phyloP scores from a whole-genome alignment of 1,140 invertebrate genomes.

The Sitophilus oryzae region DNA sequence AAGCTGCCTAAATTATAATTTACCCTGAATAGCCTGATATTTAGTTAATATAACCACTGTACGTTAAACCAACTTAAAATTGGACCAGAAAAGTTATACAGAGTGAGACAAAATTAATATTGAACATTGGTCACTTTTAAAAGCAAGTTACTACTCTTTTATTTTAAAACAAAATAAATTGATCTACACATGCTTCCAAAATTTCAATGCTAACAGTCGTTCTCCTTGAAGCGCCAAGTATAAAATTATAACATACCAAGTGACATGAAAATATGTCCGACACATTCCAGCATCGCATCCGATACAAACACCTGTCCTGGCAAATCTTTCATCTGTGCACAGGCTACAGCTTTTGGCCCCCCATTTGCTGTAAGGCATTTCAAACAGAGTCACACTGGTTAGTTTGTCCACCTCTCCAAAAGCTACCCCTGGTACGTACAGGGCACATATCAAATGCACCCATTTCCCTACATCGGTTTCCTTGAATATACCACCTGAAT shows the following conservation, averaged over 20 bases:
- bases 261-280: constrained; percentile 95
- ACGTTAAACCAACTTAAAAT: no score
- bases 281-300: constrained; percentile 98
- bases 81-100: no score
- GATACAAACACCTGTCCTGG: constrained; percentile 89
- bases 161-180: no score
- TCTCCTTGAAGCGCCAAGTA: background rate
- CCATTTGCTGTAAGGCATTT: constrained; percentile 94
- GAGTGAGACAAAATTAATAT: no score
- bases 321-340: constrained; percentile 80
- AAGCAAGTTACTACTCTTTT: no score
- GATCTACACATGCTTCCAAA: no score
- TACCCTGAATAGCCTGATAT: no score
- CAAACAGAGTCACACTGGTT: constrained; percentile 83
- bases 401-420: constrained; percentile 91
- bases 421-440: constrained; percentile 58
- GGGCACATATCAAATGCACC: constrained; percentile 89
- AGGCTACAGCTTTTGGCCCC: constrained; percentile 81
- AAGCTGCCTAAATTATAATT: no score
- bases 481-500: constrained; percentile 90
- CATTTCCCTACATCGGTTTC: constrained; percentile 94
- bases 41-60: no score
- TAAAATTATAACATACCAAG: constrained; percentile 61
- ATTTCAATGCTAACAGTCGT: no score
- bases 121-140: no score